A percentile compares a stretch with the other conserved stretches of the same genome.
Conservation (phyloP, 2,888 invertebrate species). For the Penaeus monodon region DNA sequence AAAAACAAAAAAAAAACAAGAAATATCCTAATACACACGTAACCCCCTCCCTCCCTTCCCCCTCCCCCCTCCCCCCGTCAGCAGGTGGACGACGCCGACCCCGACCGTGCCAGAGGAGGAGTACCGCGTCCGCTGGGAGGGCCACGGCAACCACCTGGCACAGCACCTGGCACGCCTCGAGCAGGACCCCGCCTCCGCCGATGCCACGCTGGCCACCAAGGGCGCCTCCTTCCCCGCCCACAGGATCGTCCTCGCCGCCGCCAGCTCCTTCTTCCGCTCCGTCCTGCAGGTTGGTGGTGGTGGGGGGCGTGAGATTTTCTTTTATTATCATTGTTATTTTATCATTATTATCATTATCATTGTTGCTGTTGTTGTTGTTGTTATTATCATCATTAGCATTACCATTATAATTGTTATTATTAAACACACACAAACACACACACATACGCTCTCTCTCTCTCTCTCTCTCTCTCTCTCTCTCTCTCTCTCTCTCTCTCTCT, state of each 20-base stretch:
- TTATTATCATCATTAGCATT: not conserved
- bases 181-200: slow-evolving; percentile 35
- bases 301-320: too few relatives aligned
- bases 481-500: too few relatives aligned
- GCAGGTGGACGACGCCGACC: not conserved
- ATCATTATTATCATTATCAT: too few relatives aligned
- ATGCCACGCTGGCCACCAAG: slow-evolving; percentile 44
- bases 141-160: slow-evolving; percentile 30
- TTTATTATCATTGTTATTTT: too few relatives aligned
- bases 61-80: not conserved
- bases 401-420: too few relatives aligned
- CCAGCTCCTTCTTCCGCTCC: slow-evolving; percentile 40
- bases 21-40: too few relatives aligned
- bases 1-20: too few relatives aligned
- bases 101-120: slow-evolving; percentile 7
- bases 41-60: too few relatives aligned
- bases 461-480: too few relatives aligned
- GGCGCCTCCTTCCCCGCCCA: slow-evolving; percentile 41
- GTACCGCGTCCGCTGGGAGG: slow-evolving; percentile 45
- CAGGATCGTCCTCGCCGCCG: slow-evolving; percentile 45
- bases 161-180: slow-evolving; percentile 35
- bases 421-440: too few relatives aligned
- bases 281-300: slow-evolving; percentile 32
- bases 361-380: too few relatives aligned
- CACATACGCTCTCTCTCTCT: too few relatives aligned